These are phyloP conservation scores for Tricholauxania praeusta DNA, from an alignment of 2,888 invertebrate genomes.

Conservation along the genomic window DNA sequence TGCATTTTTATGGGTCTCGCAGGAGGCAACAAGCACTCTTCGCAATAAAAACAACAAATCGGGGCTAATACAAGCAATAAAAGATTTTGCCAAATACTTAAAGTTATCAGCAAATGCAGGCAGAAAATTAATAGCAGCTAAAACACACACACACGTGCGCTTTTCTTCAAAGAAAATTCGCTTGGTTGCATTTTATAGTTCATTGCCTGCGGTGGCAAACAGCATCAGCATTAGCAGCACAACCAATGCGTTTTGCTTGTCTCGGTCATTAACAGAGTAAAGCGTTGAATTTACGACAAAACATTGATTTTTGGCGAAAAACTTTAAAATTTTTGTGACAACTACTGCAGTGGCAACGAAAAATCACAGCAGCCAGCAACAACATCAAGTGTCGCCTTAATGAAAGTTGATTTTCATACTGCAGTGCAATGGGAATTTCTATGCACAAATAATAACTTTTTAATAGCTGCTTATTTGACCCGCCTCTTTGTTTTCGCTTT, in stretches of 20 bases:
- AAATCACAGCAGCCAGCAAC: too few relatives aligned
- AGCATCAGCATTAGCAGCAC: background rate
- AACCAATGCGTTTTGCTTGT: background rate
- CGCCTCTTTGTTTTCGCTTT: background rate
- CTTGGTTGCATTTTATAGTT: background rate
- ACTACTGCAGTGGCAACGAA: too few relatives aligned
- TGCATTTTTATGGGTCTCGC: too few relatives aligned
- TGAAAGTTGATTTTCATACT: constrained; percentile 7
- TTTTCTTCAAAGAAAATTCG: constrained; percentile 6
- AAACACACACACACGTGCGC: background rate
- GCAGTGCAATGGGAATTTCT: background rate
- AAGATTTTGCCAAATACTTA: background rate
- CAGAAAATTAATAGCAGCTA: background rate
- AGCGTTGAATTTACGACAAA: constrained; percentile 1
- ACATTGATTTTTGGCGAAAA: constrained; percentile 7
- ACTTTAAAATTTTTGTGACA: background rate
- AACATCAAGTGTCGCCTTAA: background rate
- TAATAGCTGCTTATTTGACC: constrained; percentile 7
- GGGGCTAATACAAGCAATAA: too few relatives aligned
- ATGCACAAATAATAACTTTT: background rate
- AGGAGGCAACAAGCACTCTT: too few relatives aligned
- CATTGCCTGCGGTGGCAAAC: background rate
- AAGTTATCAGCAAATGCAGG: background rate
- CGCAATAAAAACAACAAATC: too few relatives aligned
- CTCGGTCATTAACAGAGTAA: constrained; percentile 6